Evolutionary conservation across 2,888 invertebrate genomes (phyloP), one percentile per base, ranked within the genome.

Genomic region (Panorpa germanica): DNA sequence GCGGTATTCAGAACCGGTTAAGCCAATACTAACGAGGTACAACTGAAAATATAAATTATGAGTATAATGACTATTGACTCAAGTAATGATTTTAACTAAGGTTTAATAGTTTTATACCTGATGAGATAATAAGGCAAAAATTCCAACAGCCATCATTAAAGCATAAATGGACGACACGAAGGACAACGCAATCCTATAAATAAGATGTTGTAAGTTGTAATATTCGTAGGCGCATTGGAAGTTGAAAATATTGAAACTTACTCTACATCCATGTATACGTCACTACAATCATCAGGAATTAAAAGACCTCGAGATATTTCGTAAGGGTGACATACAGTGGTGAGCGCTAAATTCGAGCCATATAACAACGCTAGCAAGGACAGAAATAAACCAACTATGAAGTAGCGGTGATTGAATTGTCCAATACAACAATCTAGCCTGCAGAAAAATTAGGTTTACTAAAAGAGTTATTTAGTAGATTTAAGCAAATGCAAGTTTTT

Each of bases 371-470:
- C 69, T 10, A 61, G 55, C 31, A 75, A 57, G 4, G 72, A 70
- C 42, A 70, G 66, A 27, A 70, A 42, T 34, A 81, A 58, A 12
- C 77, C 71, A 29, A 63, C 50, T 28, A 85, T 46, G 47, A 80
- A 90, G 51, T 72, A 73, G 29, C 64, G 60, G 40, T 80, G 72
- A 49, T 90, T 90, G 34, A 67, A 68, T 39, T 69, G 65, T 8
- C 85, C 76, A 37, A 90, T 67, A 51, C 90, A 90, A 46, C 80
- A 82, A 44, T 81, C 73, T 53, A 83, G 62, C 76, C 77, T 77
- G 49, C 35, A 64, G 53, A 36, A 17, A 37, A 32, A 10, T 32
- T 43, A 34, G n/a, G n/a, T n/a, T n/a, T n/a, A n/a, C n/a, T n/a
- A n/a, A n/a, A n/a, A n/a, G n/a, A n/a, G n/a, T n/a, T n/a, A n/a